Base-by-base conservation (phyloP, 2,888 invertebrate species). In the Myopa tessellatipennis region DNA sequence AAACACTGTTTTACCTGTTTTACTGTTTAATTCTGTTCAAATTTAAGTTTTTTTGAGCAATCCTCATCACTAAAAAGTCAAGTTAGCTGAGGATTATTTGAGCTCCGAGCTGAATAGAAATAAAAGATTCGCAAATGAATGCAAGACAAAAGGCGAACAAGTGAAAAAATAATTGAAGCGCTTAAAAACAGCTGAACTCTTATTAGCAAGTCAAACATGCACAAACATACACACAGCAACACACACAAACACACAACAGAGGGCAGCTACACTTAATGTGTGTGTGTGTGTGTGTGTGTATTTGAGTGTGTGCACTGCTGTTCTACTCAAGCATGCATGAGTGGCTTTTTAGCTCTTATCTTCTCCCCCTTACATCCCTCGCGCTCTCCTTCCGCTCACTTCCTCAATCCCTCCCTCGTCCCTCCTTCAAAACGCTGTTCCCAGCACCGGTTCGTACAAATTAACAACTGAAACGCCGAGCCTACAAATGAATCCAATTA, bases 401-500 rank as follows among this genome's bases (percentile, higher is more conserved):
- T 55, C 16, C 26, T 71, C 55, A 10, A 1, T 10, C n/a, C 38
- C 38, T 36, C 40, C 40, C 45, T 61, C 18, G 6, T 0, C 6
- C 58, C 58, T n/a, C 12, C 58, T n/a, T 16, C 58, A 63, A 63
- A 8, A 26, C 26, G 1, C 58, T 58, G 18, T 12, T 12, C 18
- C 12, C 61, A 18, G n/a, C 26, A 34, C 58, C 38, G 55, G 40
- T 52, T 45, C 38, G 73, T 58, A n/a, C 52, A 16, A 68, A 74
- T 74, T 67, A 55, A 67, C 67, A 72, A 69, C 69, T 60, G 73
- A 63, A 50, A 73, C 70, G 60, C 38, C 45, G 61, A 45, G 68
- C 52, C 74, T 77, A 50, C 76, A 67, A 69, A 77, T 76, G 74
- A 79, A 79, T 79, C 73, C 77, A 79, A 79, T 79, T 79, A 77